These are phyloP conservation scores for Atractosteus spatula DNA, from an alignment of 2,113 vertebrate genomes.

Conservation along the genomic window DNA sequence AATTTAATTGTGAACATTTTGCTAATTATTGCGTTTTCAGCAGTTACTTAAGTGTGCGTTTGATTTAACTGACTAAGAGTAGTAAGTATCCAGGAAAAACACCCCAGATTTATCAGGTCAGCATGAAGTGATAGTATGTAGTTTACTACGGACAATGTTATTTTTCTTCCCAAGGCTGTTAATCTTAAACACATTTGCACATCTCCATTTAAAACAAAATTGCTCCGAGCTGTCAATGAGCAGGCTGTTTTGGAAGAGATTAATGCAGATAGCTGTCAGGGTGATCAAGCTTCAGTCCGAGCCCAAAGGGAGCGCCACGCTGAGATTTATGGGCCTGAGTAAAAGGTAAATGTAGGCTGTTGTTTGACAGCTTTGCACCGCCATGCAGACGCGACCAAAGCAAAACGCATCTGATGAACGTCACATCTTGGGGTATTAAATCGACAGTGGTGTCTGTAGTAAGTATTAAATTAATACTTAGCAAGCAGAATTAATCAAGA, in stretches of 20 bases:
- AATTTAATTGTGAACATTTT: neutral
- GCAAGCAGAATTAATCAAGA: neutral
- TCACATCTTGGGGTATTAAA: too few species aligned
- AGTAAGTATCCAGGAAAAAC: too few species aligned
- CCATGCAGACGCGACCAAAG: neutral
- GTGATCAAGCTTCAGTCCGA: neutral
- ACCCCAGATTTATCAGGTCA: neutral
- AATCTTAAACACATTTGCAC: constrained; percentile 1
- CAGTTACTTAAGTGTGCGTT: neutral
- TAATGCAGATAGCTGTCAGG: neutral
- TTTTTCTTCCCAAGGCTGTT: neutral
- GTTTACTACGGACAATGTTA: neutral
- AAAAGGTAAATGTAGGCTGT: neutral
- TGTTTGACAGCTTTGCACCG: neutral
- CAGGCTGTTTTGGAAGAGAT: neutral
- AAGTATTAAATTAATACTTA: neutral
- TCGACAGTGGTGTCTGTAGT: too few species aligned
- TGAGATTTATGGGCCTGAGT: neutral
- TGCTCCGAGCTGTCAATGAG: neutral
- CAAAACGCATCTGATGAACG: neutral
- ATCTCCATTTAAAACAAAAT: neutral
- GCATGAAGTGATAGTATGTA: neutral
- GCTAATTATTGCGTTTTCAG: neutral
- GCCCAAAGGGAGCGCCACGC: neutral
- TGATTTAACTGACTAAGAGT: neutral